Evolutionary conservation across 2,797 vertebrate species (phyloP), one percentile per base, ranked within the genome.

Genomic region (Antennarius maculatus): DNA sequence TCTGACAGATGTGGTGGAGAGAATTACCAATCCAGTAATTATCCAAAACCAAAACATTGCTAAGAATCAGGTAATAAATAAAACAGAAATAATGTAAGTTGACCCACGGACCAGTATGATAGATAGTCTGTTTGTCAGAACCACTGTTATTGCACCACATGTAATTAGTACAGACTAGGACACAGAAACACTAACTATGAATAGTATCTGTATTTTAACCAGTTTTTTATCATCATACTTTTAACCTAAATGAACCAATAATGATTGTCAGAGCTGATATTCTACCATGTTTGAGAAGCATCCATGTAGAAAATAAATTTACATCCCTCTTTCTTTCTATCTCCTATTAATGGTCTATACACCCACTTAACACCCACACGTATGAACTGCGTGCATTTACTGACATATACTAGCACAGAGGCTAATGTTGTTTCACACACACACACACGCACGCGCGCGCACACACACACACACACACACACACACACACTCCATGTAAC

Each of bases 341-440:
- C 46, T 37, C 15, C 1, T 56, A 37, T 66, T 61, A 76, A 54
- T 66, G 37, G 69, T 54, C 42, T 43, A 55, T 43, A 73, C 72
- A 46, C 80, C 79, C 73, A 84, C 73, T 50, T 46, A 71, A 56
- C 75, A 59, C 81, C 79, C 61, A 77, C 82, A 28, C 6, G 54
- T 13, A 68, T 66, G 61, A 79, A 59, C 64, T 46, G 2, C 8
- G n/a, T 61, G 59, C 62, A 65, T 54, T 72, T 42, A 54, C 46
- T 69, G 41, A 55, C 65, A 58, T 64, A 55, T 48, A 46, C 18
- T 23, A 67, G 4, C 12, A 15, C 60, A 43, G 56, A 68, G 28
- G 56, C 34, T 71, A 73, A 83, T 70, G 51, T 58, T 57, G 58
- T 69, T 68, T 79, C 45, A 59, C 61, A 57, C 29, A 37, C 50